These are phyloP conservation scores for Malurus elegans DNA, from an alignment of 2,113 vertebrate genomes.

Conservation along the genomic window DNA sequence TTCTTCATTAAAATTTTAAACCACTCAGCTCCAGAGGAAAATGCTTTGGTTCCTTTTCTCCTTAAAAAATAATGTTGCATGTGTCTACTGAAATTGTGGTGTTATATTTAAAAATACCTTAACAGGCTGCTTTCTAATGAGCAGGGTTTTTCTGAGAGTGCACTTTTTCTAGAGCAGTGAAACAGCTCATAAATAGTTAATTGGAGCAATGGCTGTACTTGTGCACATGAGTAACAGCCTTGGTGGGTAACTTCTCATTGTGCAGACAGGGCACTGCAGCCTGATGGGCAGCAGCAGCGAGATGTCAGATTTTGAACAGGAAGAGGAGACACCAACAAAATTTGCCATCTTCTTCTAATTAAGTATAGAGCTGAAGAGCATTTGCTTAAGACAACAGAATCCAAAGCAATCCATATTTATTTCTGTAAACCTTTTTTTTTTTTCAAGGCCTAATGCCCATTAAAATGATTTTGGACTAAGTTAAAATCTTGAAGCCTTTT, in stretches of 20 bases:
- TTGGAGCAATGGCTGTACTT: background rate
- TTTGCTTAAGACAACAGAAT: background rate
- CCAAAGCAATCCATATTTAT: background rate
- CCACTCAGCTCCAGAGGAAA: background rate
- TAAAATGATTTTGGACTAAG: background rate
- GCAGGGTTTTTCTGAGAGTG: background rate
- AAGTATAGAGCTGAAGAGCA: background rate
- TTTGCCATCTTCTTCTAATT: background rate
- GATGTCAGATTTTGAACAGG: background rate
- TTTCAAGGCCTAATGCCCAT: background rate
- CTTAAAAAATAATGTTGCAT: slow-evolving; percentile 15
- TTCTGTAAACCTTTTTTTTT: background rate
- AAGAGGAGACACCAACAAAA: background rate
- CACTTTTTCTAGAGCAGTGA: slow-evolving; percentile 36
- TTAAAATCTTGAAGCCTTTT: background rate
- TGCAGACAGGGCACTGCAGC: background rate
- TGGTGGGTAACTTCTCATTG: background rate
- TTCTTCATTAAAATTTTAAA: slow-evolving; percentile 54
- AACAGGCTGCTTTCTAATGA: slow-evolving; percentile 18
- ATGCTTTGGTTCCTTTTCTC: background rate
- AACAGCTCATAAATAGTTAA: slow-evolving; percentile 52
- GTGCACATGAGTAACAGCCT: background rate
- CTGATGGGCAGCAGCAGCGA: background rate
- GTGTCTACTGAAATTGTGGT: background rate
- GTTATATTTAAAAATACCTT: slow-evolving; percentile 24